phyloP scores from a whole-genome alignment of 2,888 invertebrate species.

The Portevinia maculata region DNA sequence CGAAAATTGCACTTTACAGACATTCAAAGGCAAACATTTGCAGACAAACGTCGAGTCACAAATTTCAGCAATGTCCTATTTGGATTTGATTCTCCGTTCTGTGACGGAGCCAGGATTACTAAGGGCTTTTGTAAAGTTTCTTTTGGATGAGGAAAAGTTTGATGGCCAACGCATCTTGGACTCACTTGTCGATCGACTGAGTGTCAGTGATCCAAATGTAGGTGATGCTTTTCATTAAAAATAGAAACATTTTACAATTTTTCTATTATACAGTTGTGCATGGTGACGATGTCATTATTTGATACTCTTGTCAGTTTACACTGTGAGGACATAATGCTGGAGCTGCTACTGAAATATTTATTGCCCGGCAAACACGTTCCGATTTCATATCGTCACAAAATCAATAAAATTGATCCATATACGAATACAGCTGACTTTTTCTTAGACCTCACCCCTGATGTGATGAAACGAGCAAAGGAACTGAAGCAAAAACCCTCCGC shows the following conservation, averaged over 20 bases:
- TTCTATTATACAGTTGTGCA: conserved; percentile 86
- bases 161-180: conserved; percentile 93
- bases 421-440: conserved; percentile 90
- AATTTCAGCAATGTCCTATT: conserved; percentile 95
- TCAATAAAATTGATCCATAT: conserved; percentile 89
- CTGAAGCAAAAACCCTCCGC: conserved; percentile 78
- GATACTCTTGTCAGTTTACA: conserved; percentile 95
- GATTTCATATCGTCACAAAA: conserved; percentile 89
- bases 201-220: conserved; percentile 89
- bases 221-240: conserved; percentile 75
- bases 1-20: conserved; percentile 81
- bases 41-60: conserved; percentile 95
- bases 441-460: conserved; percentile 88
- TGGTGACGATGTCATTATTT: conserved; percentile 95
- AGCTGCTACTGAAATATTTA: conserved; percentile 93
- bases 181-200: conserved; percentile 91
- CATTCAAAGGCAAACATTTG: conserved; percentile 84
- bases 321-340: conserved; percentile 98
- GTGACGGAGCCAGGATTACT: conserved; percentile 93
- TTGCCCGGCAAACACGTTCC: conserved; percentile 90
- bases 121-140: conserved; percentile 92
- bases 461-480: conserved; percentile 81
- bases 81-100: conserved; percentile 94
- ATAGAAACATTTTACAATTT: not conserved
- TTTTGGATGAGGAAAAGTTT: conserved; percentile 91